Percentiles rank a stretch among this genome's conserved stretches.
phyloP scores from a whole-genome alignment of 2,888 invertebrate genomes.

The Cephonodes hylas region DNA sequence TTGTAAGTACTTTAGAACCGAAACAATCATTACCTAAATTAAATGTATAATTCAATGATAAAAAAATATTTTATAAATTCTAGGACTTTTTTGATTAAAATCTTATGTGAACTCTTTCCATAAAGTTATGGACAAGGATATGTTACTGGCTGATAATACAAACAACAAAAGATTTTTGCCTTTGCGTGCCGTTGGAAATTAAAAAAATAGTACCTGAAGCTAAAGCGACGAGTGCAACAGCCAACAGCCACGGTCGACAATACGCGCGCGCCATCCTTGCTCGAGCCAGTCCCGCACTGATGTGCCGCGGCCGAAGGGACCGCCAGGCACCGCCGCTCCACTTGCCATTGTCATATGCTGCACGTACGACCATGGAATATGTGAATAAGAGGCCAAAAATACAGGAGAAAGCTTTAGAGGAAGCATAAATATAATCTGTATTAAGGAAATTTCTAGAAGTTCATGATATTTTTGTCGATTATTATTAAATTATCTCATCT shows the following conservation, averaged over 20 bases:
- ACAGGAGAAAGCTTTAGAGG: not conserved
- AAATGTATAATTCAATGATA: too few species aligned
- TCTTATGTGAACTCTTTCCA: not conserved
- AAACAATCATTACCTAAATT: too few species aligned
- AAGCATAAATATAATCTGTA: not conserved
- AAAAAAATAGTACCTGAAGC: not conserved
- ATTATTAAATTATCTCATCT: too few species aligned
- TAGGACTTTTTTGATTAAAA: too few species aligned
- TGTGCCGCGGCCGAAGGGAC: conserved; percentile 13
- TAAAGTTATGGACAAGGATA: too few species aligned
- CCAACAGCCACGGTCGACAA: conserved; percentile 24
- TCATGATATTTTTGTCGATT: too few species aligned
- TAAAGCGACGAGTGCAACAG: conserved; percentile 21
- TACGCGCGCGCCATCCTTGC: conserved; percentile 45
- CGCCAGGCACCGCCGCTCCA: conserved; percentile 17
- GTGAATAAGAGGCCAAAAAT: conserved; percentile 15
- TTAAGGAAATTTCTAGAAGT: not conserved
- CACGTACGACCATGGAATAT: conserved; percentile 23
- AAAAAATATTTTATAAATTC: too few species aligned
- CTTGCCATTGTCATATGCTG: conserved; percentile 24
- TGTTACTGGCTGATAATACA: too few species aligned
- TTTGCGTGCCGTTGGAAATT: not conserved
- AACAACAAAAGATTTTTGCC: not conserved
- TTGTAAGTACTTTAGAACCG: too few species aligned
- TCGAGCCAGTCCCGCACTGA: conserved; percentile 17